Percentiles rank a stretch among this genome's conserved stretches.
Conservation (phyloP, 2,888 invertebrate genomes). For the Trachelus stipa region DNA sequence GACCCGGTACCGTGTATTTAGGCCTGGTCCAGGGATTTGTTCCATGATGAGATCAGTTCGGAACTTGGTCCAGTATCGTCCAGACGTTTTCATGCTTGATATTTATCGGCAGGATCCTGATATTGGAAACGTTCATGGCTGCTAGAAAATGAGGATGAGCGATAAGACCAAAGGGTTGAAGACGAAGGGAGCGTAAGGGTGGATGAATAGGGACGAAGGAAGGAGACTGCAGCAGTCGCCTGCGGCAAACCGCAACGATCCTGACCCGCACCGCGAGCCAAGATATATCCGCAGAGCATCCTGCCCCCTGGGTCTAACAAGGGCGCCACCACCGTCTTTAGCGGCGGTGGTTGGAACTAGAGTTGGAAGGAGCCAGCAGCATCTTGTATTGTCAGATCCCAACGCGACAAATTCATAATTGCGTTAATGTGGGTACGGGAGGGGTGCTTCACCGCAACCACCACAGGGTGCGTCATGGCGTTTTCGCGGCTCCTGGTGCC, state of each 20-base stretch:
- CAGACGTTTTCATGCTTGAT: no score
- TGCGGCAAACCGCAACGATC: slow-evolving; percentile 58
- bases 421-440: slow-evolving; percentile 61
- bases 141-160: slow-evolving; percentile 15
- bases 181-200: slow-evolving; percentile 25
- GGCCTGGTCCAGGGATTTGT: slow-evolving; percentile 18
- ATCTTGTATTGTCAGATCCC: slow-evolving; percentile 66
- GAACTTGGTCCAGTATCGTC: no score
- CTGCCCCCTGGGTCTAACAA: slow-evolving; percentile 27
- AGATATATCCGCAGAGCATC: slow-evolving; percentile 43
- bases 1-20: slow-evolving; percentile 17
- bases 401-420: slow-evolving; percentile 66
- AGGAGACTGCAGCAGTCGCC: slow-evolving; percentile 56
- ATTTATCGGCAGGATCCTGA: no score
- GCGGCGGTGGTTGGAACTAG: slow-evolving; percentile 22
- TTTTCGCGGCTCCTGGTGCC: slow-evolving; percentile 33
- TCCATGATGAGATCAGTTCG: background rate
- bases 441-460: slow-evolving; percentile 53
- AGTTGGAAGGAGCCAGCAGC: slow-evolving; percentile 50
- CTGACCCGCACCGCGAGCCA: slow-evolving; percentile 26
- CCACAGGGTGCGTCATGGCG: slow-evolving; percentile 56
- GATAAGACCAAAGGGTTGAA: slow-evolving; percentile 27
- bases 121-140: no score
- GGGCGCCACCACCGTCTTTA: slow-evolving; percentile 24
- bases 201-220: slow-evolving; percentile 10